Evolutionary conservation across 2,113 vertebrate species (phyloP).

Genomic region (Bubalus kerabau): DNA sequence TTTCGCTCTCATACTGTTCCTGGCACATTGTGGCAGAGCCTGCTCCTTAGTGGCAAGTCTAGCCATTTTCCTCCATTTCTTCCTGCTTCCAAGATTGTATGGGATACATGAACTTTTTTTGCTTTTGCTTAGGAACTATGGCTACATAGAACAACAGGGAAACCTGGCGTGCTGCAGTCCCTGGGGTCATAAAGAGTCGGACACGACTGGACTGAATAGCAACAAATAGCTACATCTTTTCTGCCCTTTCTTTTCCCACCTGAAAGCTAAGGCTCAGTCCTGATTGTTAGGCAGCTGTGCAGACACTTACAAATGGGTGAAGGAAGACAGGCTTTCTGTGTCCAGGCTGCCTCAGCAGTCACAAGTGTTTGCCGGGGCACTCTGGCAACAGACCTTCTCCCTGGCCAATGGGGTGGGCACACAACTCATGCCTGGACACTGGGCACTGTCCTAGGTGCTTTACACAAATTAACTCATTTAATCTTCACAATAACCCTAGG

Average conservation of each 20-base stretch:
- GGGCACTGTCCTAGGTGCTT: not conserved
- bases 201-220: rapidly evolving
- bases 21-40: not conserved
- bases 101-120: not conserved
- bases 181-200: not conserved
- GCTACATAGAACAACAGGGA: not conserved
- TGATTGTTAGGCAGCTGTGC: not conserved
- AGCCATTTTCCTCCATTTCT: not conserved
- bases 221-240: not conserved
- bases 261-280: not conserved
- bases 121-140: not conserved
- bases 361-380: not conserved
- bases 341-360: not conserved
- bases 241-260: not conserved
- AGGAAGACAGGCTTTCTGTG: not conserved
- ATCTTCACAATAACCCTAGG: not conserved
- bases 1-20: not conserved
- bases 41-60: not conserved
- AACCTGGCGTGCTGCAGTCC: not conserved
- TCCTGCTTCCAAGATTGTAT: not conserved
- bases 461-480: not conserved
- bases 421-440: not conserved
- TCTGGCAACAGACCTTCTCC: not conserved
- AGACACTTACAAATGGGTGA: not conserved
- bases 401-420: not conserved